phyloP scores from a whole-genome alignment of 2,797 vertebrate species.

The Myripristis jacobus region DNA sequence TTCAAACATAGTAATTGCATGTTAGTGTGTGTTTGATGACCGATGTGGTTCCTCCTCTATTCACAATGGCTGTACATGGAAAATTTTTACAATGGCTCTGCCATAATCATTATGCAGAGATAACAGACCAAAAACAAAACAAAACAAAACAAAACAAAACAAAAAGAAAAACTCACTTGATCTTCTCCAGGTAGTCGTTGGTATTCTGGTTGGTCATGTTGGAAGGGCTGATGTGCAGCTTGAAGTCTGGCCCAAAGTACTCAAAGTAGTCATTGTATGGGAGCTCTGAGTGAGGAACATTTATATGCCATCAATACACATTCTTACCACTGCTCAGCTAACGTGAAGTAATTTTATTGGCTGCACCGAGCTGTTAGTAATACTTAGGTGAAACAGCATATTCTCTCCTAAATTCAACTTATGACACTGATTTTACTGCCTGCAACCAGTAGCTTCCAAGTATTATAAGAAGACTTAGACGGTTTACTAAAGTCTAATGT shows the following conservation, averaged over 20 bases:
- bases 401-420: not conserved
- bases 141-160: too few species aligned
- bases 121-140: not conserved
- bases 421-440: not conserved
- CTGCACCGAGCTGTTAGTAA: not conserved
- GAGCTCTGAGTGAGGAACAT: conserved; percentile 80
- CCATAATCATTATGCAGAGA: too few species aligned
- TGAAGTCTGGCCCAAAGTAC: conserved; percentile 98
- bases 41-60: too few species aligned
- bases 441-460: not conserved
- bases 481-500: too few species aligned
- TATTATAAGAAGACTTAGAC: not conserved
- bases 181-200: conserved; percentile 98
- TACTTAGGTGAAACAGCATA: not conserved
- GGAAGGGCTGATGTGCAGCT: conserved; percentile 98
- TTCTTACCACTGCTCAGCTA: not conserved
- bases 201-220: conserved; percentile 99
- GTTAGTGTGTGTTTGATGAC: too few species aligned
- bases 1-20: too few species aligned
- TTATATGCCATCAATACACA: not conserved
- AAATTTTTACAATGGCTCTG: too few species aligned
- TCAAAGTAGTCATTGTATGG: conserved; percentile 99
- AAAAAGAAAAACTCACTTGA: conserved; percentile 81
- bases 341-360: not conserved
- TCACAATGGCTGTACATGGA: too few species aligned